These are phyloP conservation scores for Corvus hawaiiensis DNA, from an alignment of 2,113 vertebrate genomes.

Conservation along the genomic window DNA sequence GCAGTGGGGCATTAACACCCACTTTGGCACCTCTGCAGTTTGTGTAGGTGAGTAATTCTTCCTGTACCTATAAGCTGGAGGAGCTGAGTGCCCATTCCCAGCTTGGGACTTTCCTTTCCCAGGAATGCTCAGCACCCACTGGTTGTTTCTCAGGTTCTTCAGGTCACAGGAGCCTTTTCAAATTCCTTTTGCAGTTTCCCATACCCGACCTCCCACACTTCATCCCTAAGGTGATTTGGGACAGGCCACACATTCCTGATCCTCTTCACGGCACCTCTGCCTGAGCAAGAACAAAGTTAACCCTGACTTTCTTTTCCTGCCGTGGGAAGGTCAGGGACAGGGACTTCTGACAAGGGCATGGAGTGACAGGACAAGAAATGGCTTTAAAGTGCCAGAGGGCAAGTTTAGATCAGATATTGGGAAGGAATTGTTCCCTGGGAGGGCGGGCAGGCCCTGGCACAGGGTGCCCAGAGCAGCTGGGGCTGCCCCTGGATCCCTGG, in stretches of 20 bases:
- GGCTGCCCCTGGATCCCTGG: neutral
- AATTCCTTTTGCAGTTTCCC: neutral
- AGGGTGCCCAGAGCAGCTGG: neutral
- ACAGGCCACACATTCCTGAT: neutral
- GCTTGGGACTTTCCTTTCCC: too few relatives aligned
- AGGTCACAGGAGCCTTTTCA: rapidly evolving
- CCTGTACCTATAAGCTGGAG: neutral
- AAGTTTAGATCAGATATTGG: rapidly evolving
- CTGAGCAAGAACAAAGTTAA: neutral
- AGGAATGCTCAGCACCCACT: neutral
- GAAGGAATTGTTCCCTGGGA: neutral
- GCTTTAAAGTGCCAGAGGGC: neutral
- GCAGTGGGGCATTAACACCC: neutral
- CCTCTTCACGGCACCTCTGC: neutral
- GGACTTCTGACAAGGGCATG: neutral
- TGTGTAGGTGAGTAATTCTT: neutral
- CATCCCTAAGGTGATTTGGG: neutral
- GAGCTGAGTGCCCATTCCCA: neutral
- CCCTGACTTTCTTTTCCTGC: neutral
- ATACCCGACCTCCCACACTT: too few relatives aligned
- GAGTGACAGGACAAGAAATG: neutral
- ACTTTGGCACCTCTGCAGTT: neutral
- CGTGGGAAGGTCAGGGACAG: neutral
- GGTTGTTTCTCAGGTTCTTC: neutral
- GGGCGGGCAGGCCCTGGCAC: neutral